Evolutionary conservation across 2,113 vertebrate genomes (phyloP).

Genomic region (Alligator sinensis): DNA sequence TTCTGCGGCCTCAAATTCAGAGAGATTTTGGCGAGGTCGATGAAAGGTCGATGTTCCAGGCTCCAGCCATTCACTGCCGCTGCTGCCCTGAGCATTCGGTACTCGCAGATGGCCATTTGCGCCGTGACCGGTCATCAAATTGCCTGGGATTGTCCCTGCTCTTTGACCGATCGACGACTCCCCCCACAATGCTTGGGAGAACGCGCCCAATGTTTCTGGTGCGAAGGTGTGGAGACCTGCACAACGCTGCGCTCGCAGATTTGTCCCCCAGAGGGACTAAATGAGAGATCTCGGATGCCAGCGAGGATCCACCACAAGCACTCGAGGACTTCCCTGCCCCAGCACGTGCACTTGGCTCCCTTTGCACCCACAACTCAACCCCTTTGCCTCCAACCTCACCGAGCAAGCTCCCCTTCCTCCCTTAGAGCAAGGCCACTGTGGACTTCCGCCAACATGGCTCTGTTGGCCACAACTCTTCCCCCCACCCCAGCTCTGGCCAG

Average conservation of each 20-base stretch:
- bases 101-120: background rate
- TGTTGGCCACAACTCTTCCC: background rate
- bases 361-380: too few relatives aligned
- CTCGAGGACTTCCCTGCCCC: too few relatives aligned
- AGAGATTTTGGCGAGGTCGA: too few relatives aligned
- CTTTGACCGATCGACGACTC: background rate
- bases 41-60: background rate
- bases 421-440: background rate
- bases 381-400: too few relatives aligned
- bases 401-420: rapidly evolving
- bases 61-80: background rate
- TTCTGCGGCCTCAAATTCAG: background rate
- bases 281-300: too few relatives aligned
- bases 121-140: background rate
- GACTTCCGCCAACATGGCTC: background rate
- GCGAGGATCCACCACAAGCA: too few relatives aligned
- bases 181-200: background rate
- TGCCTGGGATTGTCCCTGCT: background rate
- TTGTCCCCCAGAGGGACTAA: too few relatives aligned
- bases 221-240: background rate
- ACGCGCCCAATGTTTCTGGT: background rate
- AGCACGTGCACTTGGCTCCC: too few relatives aligned
- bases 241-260: background rate
- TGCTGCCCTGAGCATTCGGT: background rate
- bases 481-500: too few relatives aligned